phyloP scores from a whole-genome alignment of 2,888 invertebrate species.

The Andrena dorsata region DNA sequence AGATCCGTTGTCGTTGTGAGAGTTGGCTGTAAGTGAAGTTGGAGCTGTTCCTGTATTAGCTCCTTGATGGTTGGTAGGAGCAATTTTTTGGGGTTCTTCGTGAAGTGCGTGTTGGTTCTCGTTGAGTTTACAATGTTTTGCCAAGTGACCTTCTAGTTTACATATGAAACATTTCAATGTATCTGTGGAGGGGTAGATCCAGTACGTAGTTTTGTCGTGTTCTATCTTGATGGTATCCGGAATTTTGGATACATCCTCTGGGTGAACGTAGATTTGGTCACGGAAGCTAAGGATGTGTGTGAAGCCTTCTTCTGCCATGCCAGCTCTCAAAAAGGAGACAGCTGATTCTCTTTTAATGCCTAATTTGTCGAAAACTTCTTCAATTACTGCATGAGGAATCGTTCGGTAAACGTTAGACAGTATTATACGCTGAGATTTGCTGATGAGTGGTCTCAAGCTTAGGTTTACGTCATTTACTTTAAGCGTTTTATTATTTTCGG shows the following conservation, averaged over 20 bases:
- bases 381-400: constrained; percentile 20
- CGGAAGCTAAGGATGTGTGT: not conserved
- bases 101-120: not conserved
- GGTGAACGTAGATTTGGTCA: not conserved
- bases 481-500: not conserved
- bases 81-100: not conserved
- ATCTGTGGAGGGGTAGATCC: not conserved
- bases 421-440: constrained; percentile 36
- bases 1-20: not conserved
- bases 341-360: constrained; percentile 60
- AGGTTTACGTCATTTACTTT: not conserved
- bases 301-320: not conserved
- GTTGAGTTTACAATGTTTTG: not conserved
- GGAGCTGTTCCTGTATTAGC: not conserved
- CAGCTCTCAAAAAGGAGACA: constrained; percentile 62
- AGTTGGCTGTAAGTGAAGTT: not conserved
- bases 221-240: not conserved
- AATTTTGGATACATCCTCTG: not conserved
- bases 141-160: constrained; percentile 3
- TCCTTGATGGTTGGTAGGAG: not conserved
- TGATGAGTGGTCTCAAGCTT: constrained; percentile 56
- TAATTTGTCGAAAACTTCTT: constrained; percentile 43
- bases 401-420: constrained; percentile 69
- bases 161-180: constrained; percentile 8
- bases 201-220: constrained; percentile 2